phyloP scores from a whole-genome alignment of 2,888 invertebrate species.

The Stenotaenia linearis region DNA sequence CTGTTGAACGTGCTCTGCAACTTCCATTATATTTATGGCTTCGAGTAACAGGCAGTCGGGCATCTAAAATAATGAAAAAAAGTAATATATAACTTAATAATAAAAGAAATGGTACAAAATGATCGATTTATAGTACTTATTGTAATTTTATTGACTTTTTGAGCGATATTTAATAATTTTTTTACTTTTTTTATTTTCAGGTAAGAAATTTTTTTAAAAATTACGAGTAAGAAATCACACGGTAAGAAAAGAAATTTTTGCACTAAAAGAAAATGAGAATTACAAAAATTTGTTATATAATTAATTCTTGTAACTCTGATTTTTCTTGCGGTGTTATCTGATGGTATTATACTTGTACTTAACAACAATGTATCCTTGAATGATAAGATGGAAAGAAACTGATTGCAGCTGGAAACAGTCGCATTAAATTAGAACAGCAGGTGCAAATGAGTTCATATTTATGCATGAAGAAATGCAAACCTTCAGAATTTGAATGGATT shows the following conservation, averaged over 20 bases:
- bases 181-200: neutral
- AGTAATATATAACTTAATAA: neutral
- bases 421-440: neutral
- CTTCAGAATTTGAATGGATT: too few species aligned
- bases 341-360: too few species aligned
- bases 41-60: neutral
- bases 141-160: neutral
- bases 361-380: too few species aligned
- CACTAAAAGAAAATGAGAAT: too few species aligned
- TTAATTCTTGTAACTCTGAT: too few species aligned
- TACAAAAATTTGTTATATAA: too few species aligned
- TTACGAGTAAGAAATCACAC: too few species aligned
- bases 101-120: neutral
- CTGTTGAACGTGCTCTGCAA: constrained; percentile 13
- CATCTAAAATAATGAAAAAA: neutral
- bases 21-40: constrained; percentile 21
- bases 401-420: neutral
- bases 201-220: neutral
- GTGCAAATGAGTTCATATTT: neutral
- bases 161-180: neutral
- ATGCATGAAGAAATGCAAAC: too few species aligned
- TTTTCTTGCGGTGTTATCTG: too few species aligned
- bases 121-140: neutral
- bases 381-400: too few species aligned
- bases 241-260: too few species aligned